phyloP scores from a whole-genome alignment of 1,140 invertebrate species.

The Drosophila neocordata region DNA sequence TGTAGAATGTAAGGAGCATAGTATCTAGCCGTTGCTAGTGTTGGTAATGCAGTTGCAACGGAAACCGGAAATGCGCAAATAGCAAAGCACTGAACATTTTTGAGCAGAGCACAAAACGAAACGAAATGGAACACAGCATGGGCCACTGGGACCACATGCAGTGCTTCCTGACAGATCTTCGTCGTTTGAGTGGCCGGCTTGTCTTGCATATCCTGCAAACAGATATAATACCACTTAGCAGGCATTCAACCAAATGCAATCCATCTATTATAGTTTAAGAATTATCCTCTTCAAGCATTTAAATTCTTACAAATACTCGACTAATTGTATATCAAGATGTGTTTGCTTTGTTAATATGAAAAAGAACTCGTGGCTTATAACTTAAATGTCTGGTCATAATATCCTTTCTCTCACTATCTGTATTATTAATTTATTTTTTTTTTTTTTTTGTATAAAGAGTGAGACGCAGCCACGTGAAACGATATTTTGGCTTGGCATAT shows the following conservation, averaged over 20 bases:
- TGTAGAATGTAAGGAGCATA: constrained; percentile 47
- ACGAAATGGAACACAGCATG: constrained; percentile 28
- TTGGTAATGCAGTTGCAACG: constrained; percentile 66
- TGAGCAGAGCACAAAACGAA: constrained; percentile 49
- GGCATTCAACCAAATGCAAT: constrained; percentile 23
- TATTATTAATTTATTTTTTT: constrained; percentile 24
- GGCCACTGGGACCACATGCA: constrained; percentile 53
- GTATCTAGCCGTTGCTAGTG: no score
- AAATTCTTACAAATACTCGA: not conserved
- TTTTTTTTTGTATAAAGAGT: not conserved
- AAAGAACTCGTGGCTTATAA: constrained; percentile 25
- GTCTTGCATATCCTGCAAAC: constrained; percentile 27
- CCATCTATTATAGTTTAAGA: not conserved
- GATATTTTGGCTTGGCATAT: constrained; percentile 53
- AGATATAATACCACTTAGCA: constrained; percentile 59
- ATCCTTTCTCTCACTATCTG: no score
- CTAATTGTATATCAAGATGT: constrained; percentile 14
- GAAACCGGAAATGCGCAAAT: constrained; percentile 82
- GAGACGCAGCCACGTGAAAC: constrained; percentile 23
- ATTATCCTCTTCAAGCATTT: no score
- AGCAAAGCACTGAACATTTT: constrained; percentile 74
- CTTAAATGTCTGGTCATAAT: constrained; percentile 28
- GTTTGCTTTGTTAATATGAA: constrained; percentile 38
- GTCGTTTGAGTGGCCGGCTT: constrained; percentile 47
- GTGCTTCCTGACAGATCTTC: constrained; percentile 27